phyloP scores from a whole-genome alignment of 2,797 vertebrate species.

The Podarcis siculus region DNA sequence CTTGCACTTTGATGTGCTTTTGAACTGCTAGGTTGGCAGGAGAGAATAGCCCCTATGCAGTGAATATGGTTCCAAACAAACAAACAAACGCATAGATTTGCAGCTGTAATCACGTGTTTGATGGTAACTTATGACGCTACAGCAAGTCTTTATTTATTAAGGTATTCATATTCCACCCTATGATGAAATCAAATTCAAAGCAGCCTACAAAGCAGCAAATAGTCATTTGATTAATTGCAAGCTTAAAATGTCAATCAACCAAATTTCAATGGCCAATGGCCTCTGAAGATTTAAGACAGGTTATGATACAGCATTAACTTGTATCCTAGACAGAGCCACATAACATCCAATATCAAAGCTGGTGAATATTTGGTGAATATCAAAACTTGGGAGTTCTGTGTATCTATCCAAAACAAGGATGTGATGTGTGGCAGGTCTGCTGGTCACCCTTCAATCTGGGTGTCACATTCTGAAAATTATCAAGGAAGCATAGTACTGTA shows the following conservation, averaged over 20 bases:
- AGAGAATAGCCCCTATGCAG: neutral
- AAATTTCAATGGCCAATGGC: neutral
- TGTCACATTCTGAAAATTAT: neutral
- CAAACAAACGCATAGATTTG: neutral
- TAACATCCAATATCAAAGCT: neutral
- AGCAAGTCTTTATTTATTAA: neutral
- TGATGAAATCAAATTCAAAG: neutral
- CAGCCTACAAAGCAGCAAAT: neutral
- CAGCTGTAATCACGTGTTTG: neutral
- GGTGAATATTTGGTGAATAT: neutral
- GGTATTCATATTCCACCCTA: neutral
- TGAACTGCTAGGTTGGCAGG: too few species aligned
- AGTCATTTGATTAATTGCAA: neutral
- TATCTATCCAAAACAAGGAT: neutral
- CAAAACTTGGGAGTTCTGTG: neutral
- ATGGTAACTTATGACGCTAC: neutral
- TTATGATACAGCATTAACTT: neutral
- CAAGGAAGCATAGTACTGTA: neutral
- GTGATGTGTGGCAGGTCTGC: neutral
- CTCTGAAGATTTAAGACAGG: neutral
- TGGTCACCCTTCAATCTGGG: neutral
- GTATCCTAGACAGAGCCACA: neutral
- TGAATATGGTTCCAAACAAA: neutral
- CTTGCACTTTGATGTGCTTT: too few species aligned
- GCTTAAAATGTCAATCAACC: neutral